Base-by-base conservation (phyloP, 2,797 vertebrate species). In the Gorsachius magnificus region DNA sequence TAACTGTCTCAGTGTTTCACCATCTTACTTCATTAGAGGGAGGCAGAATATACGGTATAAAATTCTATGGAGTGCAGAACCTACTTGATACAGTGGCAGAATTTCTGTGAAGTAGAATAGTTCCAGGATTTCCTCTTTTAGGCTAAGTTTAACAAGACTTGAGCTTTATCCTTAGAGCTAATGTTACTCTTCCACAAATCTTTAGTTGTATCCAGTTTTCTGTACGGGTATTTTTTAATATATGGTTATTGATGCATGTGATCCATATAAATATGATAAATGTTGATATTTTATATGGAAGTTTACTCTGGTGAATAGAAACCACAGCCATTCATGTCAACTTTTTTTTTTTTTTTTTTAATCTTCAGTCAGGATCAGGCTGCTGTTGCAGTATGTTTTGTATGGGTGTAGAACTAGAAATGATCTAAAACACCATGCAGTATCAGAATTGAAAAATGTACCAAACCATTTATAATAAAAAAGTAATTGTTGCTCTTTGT, bases 281-380 rank as follows among this genome's bases (percentile, higher is more conserved):
- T 36, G 8, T 71, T 72, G 45, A 28, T 87, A 28, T 22, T 88
- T 11, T n/a, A 19, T 60, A 24, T 50, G 6, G 21, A 71, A 17
- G 13, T 38, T 79, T 70, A 74, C 41, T 75, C 53, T 83, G 80
- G 83, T 87, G 90, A 95, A 46, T 74, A 87, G 71, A 93, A 95
- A 65, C 36, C 43, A 45, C 43, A 77, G 78, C 36, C 61, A 31
- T 90, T 77, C 28, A 28, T 1, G 5, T 80, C 24, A 50, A 0
- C 29, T 43, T 18, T 10, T 29, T 8, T 35, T 21, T 9, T n/a
- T n/a, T n/a, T n/a, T 1, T 4, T 57, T 50, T 85, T 24, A 66
- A 77, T 38, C 45, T 83, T 93, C 35, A 36, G 38, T 85, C 46
- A 87, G 64, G 65, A 31, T 75, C 60, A 69, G 81, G 57, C n/a